phyloP scores from a whole-genome alignment of 2,888 invertebrate genomes.

The Mechanitis messenoides region DNA sequence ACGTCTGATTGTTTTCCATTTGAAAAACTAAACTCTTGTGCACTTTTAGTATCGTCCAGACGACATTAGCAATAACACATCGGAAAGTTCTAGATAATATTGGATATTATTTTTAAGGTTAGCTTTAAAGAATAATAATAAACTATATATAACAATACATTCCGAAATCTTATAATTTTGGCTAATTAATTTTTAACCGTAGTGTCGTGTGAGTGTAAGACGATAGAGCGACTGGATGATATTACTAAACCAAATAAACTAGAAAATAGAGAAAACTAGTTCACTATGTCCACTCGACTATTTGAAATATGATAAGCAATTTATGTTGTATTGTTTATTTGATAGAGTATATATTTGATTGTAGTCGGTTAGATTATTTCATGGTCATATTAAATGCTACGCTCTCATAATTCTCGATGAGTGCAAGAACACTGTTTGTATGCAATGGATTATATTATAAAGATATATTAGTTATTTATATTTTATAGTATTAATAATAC shows the following conservation, averaged over 20 bases:
- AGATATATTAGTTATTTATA: too few species aligned
- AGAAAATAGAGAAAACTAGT: slow-evolving; percentile 28
- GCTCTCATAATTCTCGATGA: slow-evolving; percentile 20
- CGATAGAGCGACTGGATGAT: not conserved
- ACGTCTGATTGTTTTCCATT: too few species aligned
- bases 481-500: too few species aligned
- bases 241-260: slow-evolving; percentile 16
- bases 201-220: not conserved
- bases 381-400: slow-evolving; percentile 21
- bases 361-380: slow-evolving; percentile 12
- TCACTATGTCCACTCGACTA: slow-evolving; percentile 20
- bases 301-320: slow-evolving; percentile 19
- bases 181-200: too few species aligned
- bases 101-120: too few species aligned
- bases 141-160: too few species aligned
- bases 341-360: slow-evolving; percentile 5
- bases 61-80: too few species aligned
- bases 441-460: not conserved
- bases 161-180: too few species aligned
- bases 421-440: not conserved
- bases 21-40: too few species aligned
- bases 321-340: not conserved
- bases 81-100: too few species aligned
- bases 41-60: too few species aligned
- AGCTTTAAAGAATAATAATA: too few species aligned